These are phyloP conservation scores for Plebejus melissa DNA, from an alignment of 2,888 invertebrate genomes.

Conservation along the genomic window DNA sequence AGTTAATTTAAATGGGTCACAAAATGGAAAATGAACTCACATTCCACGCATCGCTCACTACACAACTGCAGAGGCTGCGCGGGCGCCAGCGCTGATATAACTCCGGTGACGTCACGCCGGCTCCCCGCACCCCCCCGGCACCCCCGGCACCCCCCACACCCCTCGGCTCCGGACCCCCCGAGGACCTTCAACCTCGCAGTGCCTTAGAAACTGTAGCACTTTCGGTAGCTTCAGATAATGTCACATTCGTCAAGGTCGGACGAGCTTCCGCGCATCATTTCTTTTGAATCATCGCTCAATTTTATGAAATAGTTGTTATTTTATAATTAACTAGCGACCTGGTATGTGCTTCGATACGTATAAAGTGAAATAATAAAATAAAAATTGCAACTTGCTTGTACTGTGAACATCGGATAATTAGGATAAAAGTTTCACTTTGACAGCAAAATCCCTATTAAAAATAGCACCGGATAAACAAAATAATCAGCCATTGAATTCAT, in stretches of 20 bases:
- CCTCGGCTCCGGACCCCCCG: background rate
- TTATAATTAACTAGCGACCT: too few species aligned
- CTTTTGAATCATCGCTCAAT: background rate
- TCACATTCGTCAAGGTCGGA: constrained; percentile 4
- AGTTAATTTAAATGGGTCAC: background rate
- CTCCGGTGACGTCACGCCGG: constrained; percentile 2
- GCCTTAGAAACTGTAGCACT: constrained; percentile 13
- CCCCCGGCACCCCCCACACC: background rate
- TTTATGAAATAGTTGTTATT: background rate
- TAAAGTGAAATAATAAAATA: too few species aligned
- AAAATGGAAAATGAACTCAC: background rate
- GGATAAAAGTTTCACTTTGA: too few species aligned
- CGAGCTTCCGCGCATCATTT: constrained; percentile 2
- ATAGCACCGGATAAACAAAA: too few species aligned
- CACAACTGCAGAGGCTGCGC: background rate
- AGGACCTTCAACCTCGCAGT: constrained; percentile 6
- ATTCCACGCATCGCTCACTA: constrained; percentile 13
- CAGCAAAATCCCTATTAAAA: too few species aligned
- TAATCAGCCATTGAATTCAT: too few species aligned
- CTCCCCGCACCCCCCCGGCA: background rate
- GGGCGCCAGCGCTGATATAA: constrained; percentile 5
- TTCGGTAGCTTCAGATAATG: background rate
- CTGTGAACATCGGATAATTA: too few species aligned
- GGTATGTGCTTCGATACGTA: too few species aligned
- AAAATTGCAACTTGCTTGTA: too few species aligned